Evolutionary conservation across 2,113 vertebrate species (phyloP).

Genomic region (Circaetus cinerascens): DNA sequence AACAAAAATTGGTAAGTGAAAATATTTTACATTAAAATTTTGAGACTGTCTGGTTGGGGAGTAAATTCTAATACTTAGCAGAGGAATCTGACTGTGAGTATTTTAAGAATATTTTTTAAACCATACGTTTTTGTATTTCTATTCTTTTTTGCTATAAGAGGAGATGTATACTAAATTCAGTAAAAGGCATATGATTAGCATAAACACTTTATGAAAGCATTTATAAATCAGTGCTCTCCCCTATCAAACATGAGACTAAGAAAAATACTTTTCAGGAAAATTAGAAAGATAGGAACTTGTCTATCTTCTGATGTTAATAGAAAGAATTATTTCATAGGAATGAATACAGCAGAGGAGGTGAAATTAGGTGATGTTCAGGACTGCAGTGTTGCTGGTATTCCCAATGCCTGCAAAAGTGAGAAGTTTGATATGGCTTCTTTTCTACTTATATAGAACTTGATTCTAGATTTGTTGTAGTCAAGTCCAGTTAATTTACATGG

Average conservation of each 20-base stretch:
- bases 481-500: background rate
- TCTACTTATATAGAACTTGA: background rate
- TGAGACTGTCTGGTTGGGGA: background rate
- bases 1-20: background rate
- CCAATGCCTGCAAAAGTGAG: background rate
- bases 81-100: background rate
- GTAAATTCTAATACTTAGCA: background rate
- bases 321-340: background rate
- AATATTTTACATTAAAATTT: background rate
- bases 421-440: background rate
- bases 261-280: background rate
- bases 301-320: accelerated
- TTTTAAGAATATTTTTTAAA: background rate
- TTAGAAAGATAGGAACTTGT: background rate
- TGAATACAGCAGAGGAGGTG: background rate
- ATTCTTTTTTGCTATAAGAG: background rate
- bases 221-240: background rate
- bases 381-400: background rate
- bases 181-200: background rate
- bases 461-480: background rate
- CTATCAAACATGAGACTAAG: background rate
- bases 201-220: background rate
- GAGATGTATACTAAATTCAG: background rate
- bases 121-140: background rate
- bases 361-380: background rate